Conservation (phyloP, 2,888 invertebrate species). For the Noctua janthe region DNA sequence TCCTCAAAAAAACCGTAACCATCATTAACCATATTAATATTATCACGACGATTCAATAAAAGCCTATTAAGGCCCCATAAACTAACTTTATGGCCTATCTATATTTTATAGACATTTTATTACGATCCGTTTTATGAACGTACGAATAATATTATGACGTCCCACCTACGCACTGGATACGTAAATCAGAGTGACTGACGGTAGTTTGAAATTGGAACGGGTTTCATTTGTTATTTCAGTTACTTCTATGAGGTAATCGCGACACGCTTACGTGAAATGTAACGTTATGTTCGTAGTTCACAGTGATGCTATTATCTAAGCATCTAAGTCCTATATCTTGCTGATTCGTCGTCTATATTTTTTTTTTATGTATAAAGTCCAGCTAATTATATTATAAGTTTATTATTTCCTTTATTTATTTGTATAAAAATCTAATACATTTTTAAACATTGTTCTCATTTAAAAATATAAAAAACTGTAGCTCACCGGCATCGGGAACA, state of each 20-base stretch:
- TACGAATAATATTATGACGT: constrained; percentile 49
- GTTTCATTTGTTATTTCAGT: background rate
- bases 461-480: too few relatives aligned
- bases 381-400: too few relatives aligned
- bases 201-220: constrained; percentile 31
- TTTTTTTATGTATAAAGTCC: too few relatives aligned
- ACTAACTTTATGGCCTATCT: constrained; percentile 46
- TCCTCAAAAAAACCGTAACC: background rate
- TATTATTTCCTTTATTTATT: too few relatives aligned
- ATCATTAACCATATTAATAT: constrained; percentile 46
- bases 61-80: constrained; percentile 55
- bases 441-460: too few relatives aligned
- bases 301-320: too few relatives aligned
- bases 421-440: too few relatives aligned
- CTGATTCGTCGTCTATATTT: too few relatives aligned
- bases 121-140: constrained; percentile 52
- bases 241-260: constrained; percentile 36
- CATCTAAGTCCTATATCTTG: too few relatives aligned
- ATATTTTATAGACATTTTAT: constrained; percentile 64
- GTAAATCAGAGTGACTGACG: constrained; percentile 53
- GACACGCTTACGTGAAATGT: too few relatives aligned
- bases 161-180: constrained; percentile 33
- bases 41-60: constrained; percentile 61
- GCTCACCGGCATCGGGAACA: too few relatives aligned
- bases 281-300: too few relatives aligned